Evolutionary conservation across 2,113 vertebrate genomes (phyloP).

Genomic region (Heterocephalus glaber): DNA sequence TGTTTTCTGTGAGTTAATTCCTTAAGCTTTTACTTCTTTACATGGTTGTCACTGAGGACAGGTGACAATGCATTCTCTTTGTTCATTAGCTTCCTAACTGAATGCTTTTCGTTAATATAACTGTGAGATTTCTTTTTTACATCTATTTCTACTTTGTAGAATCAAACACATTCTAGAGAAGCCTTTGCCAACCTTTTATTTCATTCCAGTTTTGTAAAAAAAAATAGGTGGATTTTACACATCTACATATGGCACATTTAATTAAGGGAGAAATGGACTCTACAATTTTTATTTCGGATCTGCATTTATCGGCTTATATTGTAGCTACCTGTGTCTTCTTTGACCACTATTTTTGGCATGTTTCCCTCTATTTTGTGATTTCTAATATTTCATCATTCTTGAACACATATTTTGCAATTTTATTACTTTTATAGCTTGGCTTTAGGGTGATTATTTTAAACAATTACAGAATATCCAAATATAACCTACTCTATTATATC

Average conservation of each 20-base stretch:
- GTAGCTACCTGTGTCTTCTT: not conserved
- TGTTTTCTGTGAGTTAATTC: not conserved
- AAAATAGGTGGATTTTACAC: not conserved
- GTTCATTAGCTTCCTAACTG: not conserved
- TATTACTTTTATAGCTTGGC: not conserved
- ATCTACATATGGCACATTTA: not conserved
- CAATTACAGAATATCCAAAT: not conserved
- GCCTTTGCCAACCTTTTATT: not conserved
- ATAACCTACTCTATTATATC: constrained; percentile 10
- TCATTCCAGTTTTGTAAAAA: not conserved
- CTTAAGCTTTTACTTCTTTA: not conserved
- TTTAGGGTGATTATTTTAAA: constrained; percentile 16
- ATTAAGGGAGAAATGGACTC: not conserved
- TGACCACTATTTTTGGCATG: not conserved
- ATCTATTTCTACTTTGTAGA: not conserved
- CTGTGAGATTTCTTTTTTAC: not conserved
- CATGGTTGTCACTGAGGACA: not conserved
- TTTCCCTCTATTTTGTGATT: not conserved
- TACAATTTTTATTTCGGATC: not conserved
- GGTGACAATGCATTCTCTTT: not conserved
- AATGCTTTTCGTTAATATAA: not conserved
- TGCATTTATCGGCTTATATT: not conserved
- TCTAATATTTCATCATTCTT: not conserved
- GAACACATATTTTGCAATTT: not conserved
- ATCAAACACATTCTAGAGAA: not conserved